Percentiles rank a stretch among this genome's conserved stretches.
These are phyloP conservation scores for Clivina fossor DNA, from an alignment of 2,888 invertebrate species.

Conservation along the genomic window DNA sequence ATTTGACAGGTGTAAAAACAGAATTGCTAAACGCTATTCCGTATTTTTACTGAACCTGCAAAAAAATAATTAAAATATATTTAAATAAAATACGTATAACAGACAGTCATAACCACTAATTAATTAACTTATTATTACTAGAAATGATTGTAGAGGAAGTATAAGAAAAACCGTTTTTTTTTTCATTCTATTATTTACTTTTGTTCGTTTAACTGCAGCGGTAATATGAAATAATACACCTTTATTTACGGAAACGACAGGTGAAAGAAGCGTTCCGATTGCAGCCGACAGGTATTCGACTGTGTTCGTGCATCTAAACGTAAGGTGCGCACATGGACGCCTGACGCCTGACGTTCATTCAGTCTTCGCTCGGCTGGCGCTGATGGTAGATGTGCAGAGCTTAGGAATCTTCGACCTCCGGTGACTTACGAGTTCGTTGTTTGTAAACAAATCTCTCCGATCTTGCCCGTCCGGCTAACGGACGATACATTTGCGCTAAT, in stretches of 20 bases:
- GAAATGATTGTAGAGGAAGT: too few species aligned
- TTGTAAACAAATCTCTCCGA: slow-evolving; percentile 6
- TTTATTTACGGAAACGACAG: slow-evolving; percentile 11
- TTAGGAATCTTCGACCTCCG: not conserved
- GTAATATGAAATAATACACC: too few species aligned
- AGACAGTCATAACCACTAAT: too few species aligned
- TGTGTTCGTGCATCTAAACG: slow-evolving; percentile 7
- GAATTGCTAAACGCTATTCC: too few species aligned
- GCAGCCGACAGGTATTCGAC: slow-evolving; percentile 6
- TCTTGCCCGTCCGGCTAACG: not conserved
- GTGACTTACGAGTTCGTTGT: not conserved
- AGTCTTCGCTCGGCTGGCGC: slow-evolving; percentile 1
- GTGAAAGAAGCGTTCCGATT: slow-evolving; percentile 1
- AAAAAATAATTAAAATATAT: too few species aligned
- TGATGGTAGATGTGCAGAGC: not conserved
- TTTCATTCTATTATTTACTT: too few species aligned
- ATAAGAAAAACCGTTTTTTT: too few species aligned
- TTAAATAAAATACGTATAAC: too few species aligned
- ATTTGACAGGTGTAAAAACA: too few species aligned
- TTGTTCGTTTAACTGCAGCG: too few species aligned
- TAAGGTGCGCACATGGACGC: slow-evolving; percentile 11
- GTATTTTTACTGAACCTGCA: too few species aligned
- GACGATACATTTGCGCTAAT: slow-evolving; percentile 4
- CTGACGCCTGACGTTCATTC: slow-evolving; percentile 9
- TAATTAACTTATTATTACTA: too few species aligned